Evolutionary conservation across 2,888 invertebrate species (phyloP).

Genomic region (Rhingia campestris): DNA sequence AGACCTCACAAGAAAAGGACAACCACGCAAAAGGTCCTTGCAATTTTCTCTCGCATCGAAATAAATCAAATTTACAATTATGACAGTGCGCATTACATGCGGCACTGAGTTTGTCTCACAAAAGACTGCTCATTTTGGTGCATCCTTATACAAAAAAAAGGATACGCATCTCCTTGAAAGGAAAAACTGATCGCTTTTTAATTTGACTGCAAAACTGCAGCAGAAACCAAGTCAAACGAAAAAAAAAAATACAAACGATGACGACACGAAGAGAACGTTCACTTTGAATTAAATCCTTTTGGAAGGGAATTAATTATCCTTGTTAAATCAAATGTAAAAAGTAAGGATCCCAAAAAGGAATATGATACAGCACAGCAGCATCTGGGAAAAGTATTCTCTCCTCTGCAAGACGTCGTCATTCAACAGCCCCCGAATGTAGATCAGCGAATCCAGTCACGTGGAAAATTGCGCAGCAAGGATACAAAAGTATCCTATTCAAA

Average conservation of each 20-base stretch:
- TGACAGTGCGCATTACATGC: constrained; percentile 39
- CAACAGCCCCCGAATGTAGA: constrained; percentile 32
- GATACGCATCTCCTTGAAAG: constrained; percentile 4
- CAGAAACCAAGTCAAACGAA: constrained; percentile 64
- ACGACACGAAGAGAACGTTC: constrained; percentile 14
- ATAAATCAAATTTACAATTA: constrained; percentile 69
- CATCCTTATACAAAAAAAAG: constrained; percentile 7
- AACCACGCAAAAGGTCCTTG: constrained; percentile 22
- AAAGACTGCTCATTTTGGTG: constrained; percentile 61
- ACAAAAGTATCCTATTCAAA: constrained; percentile 25
- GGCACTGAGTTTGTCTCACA: constrained; percentile 2
- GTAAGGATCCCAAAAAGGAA: constrained; percentile 55
- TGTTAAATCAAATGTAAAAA: constrained; percentile 71
- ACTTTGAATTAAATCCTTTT: constrained; percentile 65
- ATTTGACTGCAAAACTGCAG: constrained; percentile 62
- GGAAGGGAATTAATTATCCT: constrained; percentile 67
- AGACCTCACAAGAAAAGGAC: constrained; percentile 33
- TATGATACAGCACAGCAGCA: constrained; percentile 50
- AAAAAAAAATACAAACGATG: not conserved
- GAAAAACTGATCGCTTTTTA: constrained; percentile 61
- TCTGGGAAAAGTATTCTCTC: constrained; percentile 42
- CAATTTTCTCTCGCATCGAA: constrained; percentile 37
- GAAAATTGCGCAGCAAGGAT: constrained; percentile 69
- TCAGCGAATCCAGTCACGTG: constrained; percentile 57
- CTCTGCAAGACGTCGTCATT: constrained; percentile 1